A percentile compares a stretch with the other conserved stretches of the same genome.
These are phyloP conservation scores for Cyphomyrus discorhynchus DNA, from an alignment of 2,113 vertebrate genomes.

Conservation along the genomic window DNA sequence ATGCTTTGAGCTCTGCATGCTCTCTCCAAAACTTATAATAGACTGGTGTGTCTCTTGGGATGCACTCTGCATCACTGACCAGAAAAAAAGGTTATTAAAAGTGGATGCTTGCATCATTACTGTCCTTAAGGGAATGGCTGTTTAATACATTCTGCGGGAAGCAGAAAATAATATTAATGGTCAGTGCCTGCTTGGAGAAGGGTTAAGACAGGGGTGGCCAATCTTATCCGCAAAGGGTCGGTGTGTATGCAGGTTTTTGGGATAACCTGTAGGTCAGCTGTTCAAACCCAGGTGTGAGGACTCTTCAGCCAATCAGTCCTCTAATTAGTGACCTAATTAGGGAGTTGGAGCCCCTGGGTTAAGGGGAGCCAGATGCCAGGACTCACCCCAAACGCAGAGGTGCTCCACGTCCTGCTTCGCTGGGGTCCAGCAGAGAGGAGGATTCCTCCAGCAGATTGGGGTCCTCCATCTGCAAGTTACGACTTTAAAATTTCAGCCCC, in stretches of 20 bases:
- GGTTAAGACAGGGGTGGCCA: not conserved
- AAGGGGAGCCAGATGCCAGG: not conserved
- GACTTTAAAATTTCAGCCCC: conserved; percentile 68
- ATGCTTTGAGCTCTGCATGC: not conserved
- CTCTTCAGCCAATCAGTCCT: too few species aligned
- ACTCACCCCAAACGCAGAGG: conserved; percentile 86
- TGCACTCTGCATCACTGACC: not conserved
- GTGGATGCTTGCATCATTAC: not conserved
- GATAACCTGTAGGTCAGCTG: too few species aligned
- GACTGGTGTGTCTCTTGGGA: not conserved
- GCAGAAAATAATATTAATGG: not conserved
- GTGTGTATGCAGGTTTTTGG: too few species aligned
- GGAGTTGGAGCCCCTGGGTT: not conserved
- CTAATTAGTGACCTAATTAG: too few species aligned
- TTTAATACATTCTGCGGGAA: not conserved
- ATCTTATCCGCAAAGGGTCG: too few species aligned
- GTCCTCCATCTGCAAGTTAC: conserved; percentile 93
- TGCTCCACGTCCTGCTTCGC: conserved; percentile 72
- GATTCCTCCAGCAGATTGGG: conserved; percentile 93
- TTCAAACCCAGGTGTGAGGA: too few species aligned
- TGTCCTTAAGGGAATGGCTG: not conserved
- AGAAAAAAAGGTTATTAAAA: not conserved
- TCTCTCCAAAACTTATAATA: not conserved
- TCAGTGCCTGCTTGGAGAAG: not conserved
- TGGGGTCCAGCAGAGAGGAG: conserved; percentile 81